These are phyloP conservation scores for Heterodera schachtii DNA, from an alignment of 1,140 invertebrate genomes.

Conservation along the genomic window DNA sequence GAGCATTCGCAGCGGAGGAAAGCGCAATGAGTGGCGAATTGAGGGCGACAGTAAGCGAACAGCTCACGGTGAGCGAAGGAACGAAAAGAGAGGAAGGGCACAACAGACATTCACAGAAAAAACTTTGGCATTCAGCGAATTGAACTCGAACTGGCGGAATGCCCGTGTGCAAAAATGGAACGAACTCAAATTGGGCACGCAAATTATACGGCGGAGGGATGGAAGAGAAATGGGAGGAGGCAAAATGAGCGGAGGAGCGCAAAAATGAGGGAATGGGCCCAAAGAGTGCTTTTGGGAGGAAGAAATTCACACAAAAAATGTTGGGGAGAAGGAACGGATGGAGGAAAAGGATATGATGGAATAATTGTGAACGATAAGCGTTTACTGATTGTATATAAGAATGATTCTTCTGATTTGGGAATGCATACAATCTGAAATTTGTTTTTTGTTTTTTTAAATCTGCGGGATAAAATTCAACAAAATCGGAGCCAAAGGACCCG, in stretches of 20 bases:
- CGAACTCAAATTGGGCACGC: slow-evolving; percentile 3
- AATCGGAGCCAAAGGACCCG: too few species aligned
- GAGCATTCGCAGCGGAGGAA: neutral
- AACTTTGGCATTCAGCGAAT: neutral
- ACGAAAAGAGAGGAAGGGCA: neutral
- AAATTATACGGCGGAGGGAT: neutral
- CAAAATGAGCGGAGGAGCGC: neutral
- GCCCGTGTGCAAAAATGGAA: slow-evolving; percentile 5
- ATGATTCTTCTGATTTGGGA: too few species aligned
- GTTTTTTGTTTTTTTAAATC: too few species aligned
- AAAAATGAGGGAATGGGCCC: neutral
- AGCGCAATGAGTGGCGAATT: neutral
- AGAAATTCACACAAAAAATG: neutral
- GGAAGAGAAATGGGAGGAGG: neutral
- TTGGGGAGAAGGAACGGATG: neutral
- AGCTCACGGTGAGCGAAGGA: neutral
- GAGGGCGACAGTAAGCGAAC: neutral
- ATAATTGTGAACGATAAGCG: too few species aligned
- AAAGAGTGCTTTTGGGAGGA: neutral
- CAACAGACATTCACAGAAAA: neutral
- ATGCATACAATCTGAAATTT: too few species aligned
- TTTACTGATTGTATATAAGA: too few species aligned
- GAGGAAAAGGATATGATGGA: too few species aligned
- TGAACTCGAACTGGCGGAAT: neutral
- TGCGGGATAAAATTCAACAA: too few species aligned